These are phyloP conservation scores for Aphidius ervi DNA, from an alignment of 1,140 invertebrate genomes.

Conservation along the genomic window DNA sequence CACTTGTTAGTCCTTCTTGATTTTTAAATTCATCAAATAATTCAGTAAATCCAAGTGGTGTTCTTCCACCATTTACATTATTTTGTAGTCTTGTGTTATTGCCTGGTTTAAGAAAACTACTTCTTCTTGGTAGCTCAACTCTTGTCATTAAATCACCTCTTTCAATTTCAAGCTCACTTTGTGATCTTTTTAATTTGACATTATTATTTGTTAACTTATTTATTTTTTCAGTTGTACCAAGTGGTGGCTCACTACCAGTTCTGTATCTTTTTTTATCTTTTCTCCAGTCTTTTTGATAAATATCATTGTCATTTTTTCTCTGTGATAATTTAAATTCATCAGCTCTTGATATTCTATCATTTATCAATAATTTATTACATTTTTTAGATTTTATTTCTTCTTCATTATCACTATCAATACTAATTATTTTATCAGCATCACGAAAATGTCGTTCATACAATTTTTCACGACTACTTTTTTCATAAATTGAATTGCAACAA, in stretches of 20 bases:
- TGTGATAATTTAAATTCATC: slow-evolving; percentile 16
- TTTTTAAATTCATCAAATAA: slow-evolving; percentile 78
- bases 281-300: slow-evolving; percentile 10
- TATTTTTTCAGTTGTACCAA: slow-evolving; percentile 41
- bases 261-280: slow-evolving; percentile 39
- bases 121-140: slow-evolving; percentile 76
- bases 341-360: slow-evolving; percentile 14
- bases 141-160: slow-evolving; percentile 75
- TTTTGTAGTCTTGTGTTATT: slow-evolving; percentile 37
- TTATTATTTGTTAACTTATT: slow-evolving; percentile 47
- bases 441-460: slow-evolving; percentile 39
- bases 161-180: slow-evolving; percentile 51
- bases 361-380: background rate
- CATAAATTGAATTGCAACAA: slow-evolving; percentile 35
- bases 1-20: slow-evolving; percentile 79
- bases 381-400: background rate
- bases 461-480: slow-evolving; percentile 25
- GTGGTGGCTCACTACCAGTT: slow-evolving; percentile 47
- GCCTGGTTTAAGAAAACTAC: slow-evolving; percentile 77
- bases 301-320: background rate
- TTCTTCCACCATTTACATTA: slow-evolving; percentile 53
- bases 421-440: slow-evolving; percentile 47
- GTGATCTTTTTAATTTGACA: slow-evolving; percentile 55
- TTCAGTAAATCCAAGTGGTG: slow-evolving; percentile 76
- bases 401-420: slow-evolving; percentile 32